These are phyloP conservation scores for Rambutsinella grinnellia DNA, from an alignment of 2,888 invertebrate species.

Conservation along the genomic window DNA sequence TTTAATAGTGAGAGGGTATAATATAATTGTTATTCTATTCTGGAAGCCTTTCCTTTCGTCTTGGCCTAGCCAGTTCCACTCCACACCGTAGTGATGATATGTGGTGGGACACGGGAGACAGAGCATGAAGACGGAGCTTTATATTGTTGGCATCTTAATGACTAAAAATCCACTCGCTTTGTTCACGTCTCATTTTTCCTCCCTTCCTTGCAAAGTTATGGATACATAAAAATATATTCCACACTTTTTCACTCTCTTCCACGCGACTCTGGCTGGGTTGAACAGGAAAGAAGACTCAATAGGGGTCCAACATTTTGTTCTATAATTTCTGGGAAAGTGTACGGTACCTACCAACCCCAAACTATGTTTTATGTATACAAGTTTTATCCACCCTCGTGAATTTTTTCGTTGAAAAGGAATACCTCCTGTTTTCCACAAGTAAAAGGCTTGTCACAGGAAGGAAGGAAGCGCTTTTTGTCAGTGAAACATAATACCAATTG, in stretches of 20 bases:
- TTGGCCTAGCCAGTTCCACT: too few species aligned
- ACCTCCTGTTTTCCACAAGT: too few species aligned
- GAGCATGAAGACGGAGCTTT: constrained; percentile 36
- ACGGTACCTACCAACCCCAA: too few species aligned
- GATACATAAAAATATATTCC: constrained; percentile 31
- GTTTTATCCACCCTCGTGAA: too few species aligned
- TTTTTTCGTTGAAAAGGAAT: too few species aligned
- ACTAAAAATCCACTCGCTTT: constrained; percentile 55
- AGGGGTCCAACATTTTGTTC: background rate
- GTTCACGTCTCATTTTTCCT: constrained; percentile 53
- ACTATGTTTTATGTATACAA: too few species aligned
- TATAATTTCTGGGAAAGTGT: too few species aligned
- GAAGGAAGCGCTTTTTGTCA: constrained; percentile 53
- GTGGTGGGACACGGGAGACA: constrained; percentile 3
- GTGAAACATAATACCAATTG: constrained; percentile 52
- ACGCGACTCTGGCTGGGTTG: background rate
- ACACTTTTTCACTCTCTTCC: background rate
- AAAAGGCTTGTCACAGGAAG: constrained; percentile 42
- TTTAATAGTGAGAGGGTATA: constrained; percentile 28
- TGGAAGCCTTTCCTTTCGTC: too few species aligned
- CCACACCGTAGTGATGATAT: background rate
- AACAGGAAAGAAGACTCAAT: background rate
- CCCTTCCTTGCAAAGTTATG: constrained; percentile 45
- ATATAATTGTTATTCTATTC: constrained; percentile 9
- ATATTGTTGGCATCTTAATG: constrained; percentile 61